These are phyloP conservation scores for Dermochelys coriacea DNA, from an alignment of 2,797 vertebrate species.

Conservation along the genomic window DNA sequence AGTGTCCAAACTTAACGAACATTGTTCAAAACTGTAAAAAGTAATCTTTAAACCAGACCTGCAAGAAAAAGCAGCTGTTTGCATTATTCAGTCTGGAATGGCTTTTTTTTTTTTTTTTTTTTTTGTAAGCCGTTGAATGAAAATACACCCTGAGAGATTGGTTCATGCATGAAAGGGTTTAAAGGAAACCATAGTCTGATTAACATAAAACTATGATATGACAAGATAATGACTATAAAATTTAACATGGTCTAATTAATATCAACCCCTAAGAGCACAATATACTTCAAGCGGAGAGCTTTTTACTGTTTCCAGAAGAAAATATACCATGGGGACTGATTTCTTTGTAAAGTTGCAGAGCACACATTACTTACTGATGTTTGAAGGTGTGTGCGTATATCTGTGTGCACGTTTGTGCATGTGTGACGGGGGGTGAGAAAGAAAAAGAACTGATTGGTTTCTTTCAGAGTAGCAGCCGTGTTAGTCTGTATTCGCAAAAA, in stretches of 20 bases:
- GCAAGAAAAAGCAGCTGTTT: background rate
- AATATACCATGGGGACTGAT: background rate
- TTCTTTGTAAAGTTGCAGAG: background rate
- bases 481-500: no score
- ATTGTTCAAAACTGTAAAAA: background rate
- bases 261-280: background rate
- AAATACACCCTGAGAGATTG: background rate
- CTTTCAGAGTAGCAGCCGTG: background rate
- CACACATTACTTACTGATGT: background rate
- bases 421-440: background rate
- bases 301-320: background rate
- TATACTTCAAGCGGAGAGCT: background rate
- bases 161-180: background rate
- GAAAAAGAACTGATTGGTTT: background rate
- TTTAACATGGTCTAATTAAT: background rate
- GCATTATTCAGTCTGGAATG: background rate
- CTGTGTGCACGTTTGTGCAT: background rate
- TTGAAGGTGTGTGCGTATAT: rapidly evolving
- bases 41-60: background rate
- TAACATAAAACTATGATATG: background rate
- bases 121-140: background rate
- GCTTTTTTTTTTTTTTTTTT: background rate
- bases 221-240: background rate
- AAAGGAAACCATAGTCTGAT: background rate
- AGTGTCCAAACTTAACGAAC: background rate